A percentile compares a stretch with the other conserved stretches of the same genome.
phyloP scores from a whole-genome alignment of 2,888 invertebrate genomes.

The Cheilosia grossa region DNA sequence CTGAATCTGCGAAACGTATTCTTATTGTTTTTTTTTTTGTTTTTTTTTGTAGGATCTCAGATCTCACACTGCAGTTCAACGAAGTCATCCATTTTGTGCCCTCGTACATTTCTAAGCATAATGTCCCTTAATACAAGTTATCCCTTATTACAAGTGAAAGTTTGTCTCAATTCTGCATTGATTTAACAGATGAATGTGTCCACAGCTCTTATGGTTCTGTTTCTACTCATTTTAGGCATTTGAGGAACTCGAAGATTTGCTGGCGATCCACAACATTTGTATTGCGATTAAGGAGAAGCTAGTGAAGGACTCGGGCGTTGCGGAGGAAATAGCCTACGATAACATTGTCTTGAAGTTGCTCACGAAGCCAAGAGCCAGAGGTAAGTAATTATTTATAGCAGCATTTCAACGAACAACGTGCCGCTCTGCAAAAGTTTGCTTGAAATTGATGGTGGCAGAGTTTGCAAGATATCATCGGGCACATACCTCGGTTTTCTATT shows the following conservation, averaged over 20 bases:
- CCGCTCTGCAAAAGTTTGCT: no score
- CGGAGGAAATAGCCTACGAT: slow-evolving; percentile 93
- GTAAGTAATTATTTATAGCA: slow-evolving; percentile 84
- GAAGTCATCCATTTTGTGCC: no score
- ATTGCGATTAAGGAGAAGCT: slow-evolving; percentile 97
- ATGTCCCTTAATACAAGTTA: no score
- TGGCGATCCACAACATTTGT: slow-evolving; percentile 93
- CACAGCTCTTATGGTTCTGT: neutral
- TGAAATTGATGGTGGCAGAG: no score
- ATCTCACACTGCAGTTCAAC: no score
- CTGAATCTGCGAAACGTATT: no score
- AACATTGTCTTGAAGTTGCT: slow-evolving; percentile 93
- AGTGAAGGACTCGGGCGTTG: slow-evolving; percentile 97
- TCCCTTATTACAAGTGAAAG: neutral
- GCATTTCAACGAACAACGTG: neutral
- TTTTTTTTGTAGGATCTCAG: no score
- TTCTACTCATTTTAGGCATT: slow-evolving; percentile 88
- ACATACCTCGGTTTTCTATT: no score
- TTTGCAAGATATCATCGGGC: no score
- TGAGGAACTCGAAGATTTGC: slow-evolving; percentile 94
- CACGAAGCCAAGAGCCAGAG: slow-evolving; percentile 94
- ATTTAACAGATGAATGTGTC: slow-evolving; percentile 11
- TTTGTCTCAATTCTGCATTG: neutral
- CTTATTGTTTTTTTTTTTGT: no score
- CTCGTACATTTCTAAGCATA: no score